Evolutionary conservation across 2,888 invertebrate genomes (phyloP).

Genomic region (Scelioninae gen. 2): DNA sequence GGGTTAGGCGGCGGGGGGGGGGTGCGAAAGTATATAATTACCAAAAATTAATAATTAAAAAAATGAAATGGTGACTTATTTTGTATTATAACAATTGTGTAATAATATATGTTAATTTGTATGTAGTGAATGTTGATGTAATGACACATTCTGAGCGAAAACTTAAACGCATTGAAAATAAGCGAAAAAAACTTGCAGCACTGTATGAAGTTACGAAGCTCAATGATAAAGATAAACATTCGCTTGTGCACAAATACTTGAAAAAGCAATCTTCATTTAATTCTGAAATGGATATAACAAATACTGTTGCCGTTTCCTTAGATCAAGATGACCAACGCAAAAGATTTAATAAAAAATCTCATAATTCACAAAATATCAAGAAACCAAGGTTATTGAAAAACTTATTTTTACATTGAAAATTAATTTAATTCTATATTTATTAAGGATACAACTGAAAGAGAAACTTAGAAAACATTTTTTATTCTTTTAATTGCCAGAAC

Average conservation of each 20-base stretch:
- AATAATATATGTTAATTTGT: neutral
- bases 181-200: slow-evolving; percentile 80
- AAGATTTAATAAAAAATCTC: slow-evolving; percentile 59
- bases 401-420: slow-evolving; percentile 3
- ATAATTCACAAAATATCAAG: slow-evolving; percentile 51
- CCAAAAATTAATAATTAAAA: no score
- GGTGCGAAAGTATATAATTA: no score
- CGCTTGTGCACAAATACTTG: slow-evolving; percentile 60
- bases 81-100: neutral
- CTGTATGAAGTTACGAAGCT: slow-evolving; percentile 79
- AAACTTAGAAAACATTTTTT: no score
- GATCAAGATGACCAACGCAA: slow-evolving; percentile 62
- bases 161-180: slow-evolving; percentile 78
- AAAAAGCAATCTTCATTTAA: slow-evolving; percentile 55
- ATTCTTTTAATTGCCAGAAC: no score
- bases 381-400: slow-evolving; percentile 66
- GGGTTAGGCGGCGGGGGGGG: no score
- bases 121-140: slow-evolving; percentile 31
- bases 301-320: neutral
- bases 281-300: slow-evolving; percentile 15
- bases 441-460: no score
- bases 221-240: slow-evolving; percentile 78
- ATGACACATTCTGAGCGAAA: slow-evolving; percentile 77
- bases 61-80: no score
- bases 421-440: neutral